Conservation (phyloP, 2,888 invertebrate species). For the Rhaphigaster nebulosa region DNA sequence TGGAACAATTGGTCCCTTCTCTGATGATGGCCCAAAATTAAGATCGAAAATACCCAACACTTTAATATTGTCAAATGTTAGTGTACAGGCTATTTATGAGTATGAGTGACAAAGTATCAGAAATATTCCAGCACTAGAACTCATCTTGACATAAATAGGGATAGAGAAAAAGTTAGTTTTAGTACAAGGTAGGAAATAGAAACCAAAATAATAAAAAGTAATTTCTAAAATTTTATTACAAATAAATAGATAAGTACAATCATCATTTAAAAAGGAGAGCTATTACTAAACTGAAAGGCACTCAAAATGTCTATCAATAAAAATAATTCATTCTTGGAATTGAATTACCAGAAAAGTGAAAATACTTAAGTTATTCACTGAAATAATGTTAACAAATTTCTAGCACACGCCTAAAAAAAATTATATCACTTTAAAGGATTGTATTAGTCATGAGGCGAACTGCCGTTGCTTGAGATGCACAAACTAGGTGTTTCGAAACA, state of each 20-base stretch:
- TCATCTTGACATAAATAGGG: too few species aligned
- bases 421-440: background rate
- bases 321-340: background rate
- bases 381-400: background rate
- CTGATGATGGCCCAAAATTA: too few species aligned
- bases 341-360: background rate
- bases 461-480: background rate
- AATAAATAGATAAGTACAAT: slow-evolving; percentile 36
- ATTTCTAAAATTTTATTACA: background rate
- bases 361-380: background rate
- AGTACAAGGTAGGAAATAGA: background rate
- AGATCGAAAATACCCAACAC: too few species aligned
- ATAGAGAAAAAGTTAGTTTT: too few species aligned
- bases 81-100: too few species aligned
- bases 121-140: too few species aligned
- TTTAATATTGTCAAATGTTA: too few species aligned
- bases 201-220: background rate
- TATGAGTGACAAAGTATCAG: too few species aligned
- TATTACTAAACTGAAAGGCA: slow-evolving; percentile 24
- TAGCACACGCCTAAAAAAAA: background rate
- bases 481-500: background rate
- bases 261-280: background rate
- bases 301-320: background rate
- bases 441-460: background rate
- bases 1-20: too few species aligned